Percentiles rank a stretch among this genome's conserved stretches.
These are phyloP conservation scores for Drosophila aff. DNA, from an alignment of 1,140 invertebrate species.

Conservation along the genomic window DNA sequence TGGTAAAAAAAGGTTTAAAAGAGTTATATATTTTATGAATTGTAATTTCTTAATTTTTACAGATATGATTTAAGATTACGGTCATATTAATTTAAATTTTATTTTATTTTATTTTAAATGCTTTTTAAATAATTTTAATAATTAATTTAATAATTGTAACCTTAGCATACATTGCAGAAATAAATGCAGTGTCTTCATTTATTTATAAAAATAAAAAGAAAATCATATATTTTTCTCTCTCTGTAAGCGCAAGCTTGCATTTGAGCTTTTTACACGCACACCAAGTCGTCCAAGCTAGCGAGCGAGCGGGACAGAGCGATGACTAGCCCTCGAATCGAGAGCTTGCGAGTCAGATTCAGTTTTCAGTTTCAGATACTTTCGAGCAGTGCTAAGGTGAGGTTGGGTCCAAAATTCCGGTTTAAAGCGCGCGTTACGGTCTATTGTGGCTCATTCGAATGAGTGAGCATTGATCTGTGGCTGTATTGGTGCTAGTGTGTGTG, in stretches of 20 bases:
- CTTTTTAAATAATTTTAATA: too few species aligned
- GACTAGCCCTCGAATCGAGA: slow-evolving; percentile 26
- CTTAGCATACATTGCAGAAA: too few species aligned
- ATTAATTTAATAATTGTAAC: too few species aligned
- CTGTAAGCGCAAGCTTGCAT: neutral
- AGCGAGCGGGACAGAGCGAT: slow-evolving; percentile 8
- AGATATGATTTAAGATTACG: neutral
- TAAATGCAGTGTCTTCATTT: too few species aligned
- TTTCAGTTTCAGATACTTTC: slow-evolving; percentile 58
- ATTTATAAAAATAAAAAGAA: too few species aligned
- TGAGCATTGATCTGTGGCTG: slow-evolving; percentile 38
- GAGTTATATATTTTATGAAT: neutral
- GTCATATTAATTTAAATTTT: neutral
- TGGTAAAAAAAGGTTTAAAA: neutral
- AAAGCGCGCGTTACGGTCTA: slow-evolving; percentile 30
- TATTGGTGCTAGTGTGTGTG: slow-evolving; percentile 16
- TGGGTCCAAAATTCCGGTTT: slow-evolving; percentile 36
- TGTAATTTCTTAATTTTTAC: neutral
- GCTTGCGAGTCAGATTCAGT: slow-evolving; percentile 52
- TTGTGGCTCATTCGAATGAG: slow-evolving; percentile 23
- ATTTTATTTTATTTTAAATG: neutral
- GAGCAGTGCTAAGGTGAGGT: slow-evolving; percentile 77
- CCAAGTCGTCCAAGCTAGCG: slow-evolving; percentile 18
- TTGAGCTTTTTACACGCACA: slow-evolving; percentile 27
- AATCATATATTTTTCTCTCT: neutral